Base-by-base conservation (phyloP, 1,140 invertebrate species). In the Drosophila eugracilis region DNA sequence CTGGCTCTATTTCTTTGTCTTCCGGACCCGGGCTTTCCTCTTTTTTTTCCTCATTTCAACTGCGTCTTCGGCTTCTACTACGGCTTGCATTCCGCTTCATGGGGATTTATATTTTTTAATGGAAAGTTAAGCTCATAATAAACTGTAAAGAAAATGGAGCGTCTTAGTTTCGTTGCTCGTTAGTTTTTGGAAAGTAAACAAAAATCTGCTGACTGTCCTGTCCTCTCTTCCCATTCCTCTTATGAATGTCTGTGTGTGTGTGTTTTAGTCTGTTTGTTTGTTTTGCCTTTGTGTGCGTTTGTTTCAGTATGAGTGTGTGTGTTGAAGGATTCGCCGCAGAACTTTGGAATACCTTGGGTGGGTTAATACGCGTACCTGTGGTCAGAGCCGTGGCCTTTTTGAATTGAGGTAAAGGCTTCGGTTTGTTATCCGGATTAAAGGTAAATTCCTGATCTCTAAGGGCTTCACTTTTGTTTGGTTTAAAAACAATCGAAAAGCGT, bases 71-170 rank as follows among this genome's bases (percentile, higher is more conserved):
- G 55, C 45, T 22, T 71, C 42, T 41, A 41, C 42, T 41, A 41
- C 63, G 57, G 47, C 77, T 57, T 73, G 72, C 72, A 76, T 55
- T 73, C 62, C 59, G 55, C 60, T 73, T 73, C 78, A 67, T 77
- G 80, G 45, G 77, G 83, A 85, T 85, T 86, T 85, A 88, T 81
- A 81, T 81, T 88, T 85, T 85, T 81, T 81, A 85, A 85, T 85
- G 83, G 81, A 85, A 88, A 85, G 83, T 85, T 85, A 88, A 85
- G 83, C 81, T 86, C 47, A 88, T 81, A 88, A 88, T 85, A 85
- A 85, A 85, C 81, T 81, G 81, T 78, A 54, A 77, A 70, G 73
- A 85, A 85, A 85, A 88, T 81, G 81, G 57, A 88, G 73, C 69
- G 75, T 85, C 81, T 86, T 77, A 80, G 73, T 84, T 69, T 76